A percentile compares a stretch with the other conserved stretches of the same genome.
Conservation (phyloP, 2,113 vertebrate species). For the Neogale vison region DNA sequence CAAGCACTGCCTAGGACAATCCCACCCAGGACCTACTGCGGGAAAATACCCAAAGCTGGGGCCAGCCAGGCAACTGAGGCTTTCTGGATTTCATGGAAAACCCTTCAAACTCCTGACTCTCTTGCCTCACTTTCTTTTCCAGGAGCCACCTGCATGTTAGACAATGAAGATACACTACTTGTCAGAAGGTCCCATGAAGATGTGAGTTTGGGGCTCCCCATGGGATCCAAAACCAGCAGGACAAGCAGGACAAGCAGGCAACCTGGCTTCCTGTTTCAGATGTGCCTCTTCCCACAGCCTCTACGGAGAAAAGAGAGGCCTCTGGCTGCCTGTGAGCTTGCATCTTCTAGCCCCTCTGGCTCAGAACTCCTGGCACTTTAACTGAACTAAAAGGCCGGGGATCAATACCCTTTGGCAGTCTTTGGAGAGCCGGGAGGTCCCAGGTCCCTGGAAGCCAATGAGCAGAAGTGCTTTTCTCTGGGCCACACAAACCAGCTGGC, state of each 20-base stretch:
- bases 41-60: not conserved
- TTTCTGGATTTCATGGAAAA: not conserved
- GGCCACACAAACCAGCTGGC: not conserved
- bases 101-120: not conserved
- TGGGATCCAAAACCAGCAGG: not conserved
- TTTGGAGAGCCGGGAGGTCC: slow-evolving; percentile 15
- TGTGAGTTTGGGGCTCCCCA: not conserved
- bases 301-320: slow-evolving; percentile 52
- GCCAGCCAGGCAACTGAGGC: not conserved
- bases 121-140: not conserved
- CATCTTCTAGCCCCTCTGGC: not conserved
- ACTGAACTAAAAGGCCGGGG: slow-evolving; percentile 52
- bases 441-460: slow-evolving; percentile 15
- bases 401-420: slow-evolving; percentile 65
- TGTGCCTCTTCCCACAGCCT: not conserved
- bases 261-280: not conserved
- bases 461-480: slow-evolving; percentile 50
- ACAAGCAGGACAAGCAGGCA: not conserved
- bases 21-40: not conserved
- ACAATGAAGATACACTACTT: not conserved
- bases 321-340: not conserved
- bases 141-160: not conserved
- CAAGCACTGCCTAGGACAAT: not conserved
- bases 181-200: not conserved
- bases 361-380: slow-evolving; percentile 52